Percentiles rank a stretch among this genome's conserved stretches.
These are phyloP conservation scores for Ptychoptera albimana DNA, from an alignment of 2,888 invertebrate genomes.

Conservation along the genomic window DNA sequence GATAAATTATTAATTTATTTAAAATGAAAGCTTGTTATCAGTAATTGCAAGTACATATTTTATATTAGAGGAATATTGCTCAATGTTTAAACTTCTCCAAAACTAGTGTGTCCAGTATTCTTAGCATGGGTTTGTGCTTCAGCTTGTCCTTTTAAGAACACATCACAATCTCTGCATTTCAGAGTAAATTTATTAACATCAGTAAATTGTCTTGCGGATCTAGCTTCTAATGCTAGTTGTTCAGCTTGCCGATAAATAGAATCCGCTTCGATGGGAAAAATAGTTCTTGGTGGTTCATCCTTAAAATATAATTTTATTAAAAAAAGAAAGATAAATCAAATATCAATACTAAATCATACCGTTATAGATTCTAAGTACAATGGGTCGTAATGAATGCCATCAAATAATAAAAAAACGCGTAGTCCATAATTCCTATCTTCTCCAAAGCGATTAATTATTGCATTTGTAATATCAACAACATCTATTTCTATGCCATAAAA, in stretches of 20 bases:
- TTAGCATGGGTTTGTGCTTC: conserved; percentile 78
- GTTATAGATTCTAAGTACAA: conserved; percentile 67
- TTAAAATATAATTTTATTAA: conserved; percentile 28
- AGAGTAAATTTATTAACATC: conserved; percentile 77
- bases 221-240: conserved; percentile 73
- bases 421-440: conserved; percentile 76
- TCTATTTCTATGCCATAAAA: conserved; percentile 85
- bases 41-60: neutral
- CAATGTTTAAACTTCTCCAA: conserved; percentile 52
- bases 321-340: conserved; percentile 1
- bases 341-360: conserved; percentile 35
- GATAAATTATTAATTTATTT: no score
- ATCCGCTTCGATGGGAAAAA: conserved; percentile 62
- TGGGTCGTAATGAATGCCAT: conserved; percentile 94
- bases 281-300: conserved; percentile 57
- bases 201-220: conserved; percentile 78
- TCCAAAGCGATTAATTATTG: conserved; percentile 81
- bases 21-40: conserved; percentile 1
- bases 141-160: conserved; percentile 56
- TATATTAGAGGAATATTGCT: neutral
- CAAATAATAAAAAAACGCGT: conserved; percentile 78
- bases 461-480: conserved; percentile 82
- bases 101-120: conserved; percentile 64
- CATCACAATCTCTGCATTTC: conserved; percentile 67
- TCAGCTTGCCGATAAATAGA: conserved; percentile 62